phyloP scores from a whole-genome alignment of 2,113 vertebrate species.

The Loxodonta africana region DNA sequence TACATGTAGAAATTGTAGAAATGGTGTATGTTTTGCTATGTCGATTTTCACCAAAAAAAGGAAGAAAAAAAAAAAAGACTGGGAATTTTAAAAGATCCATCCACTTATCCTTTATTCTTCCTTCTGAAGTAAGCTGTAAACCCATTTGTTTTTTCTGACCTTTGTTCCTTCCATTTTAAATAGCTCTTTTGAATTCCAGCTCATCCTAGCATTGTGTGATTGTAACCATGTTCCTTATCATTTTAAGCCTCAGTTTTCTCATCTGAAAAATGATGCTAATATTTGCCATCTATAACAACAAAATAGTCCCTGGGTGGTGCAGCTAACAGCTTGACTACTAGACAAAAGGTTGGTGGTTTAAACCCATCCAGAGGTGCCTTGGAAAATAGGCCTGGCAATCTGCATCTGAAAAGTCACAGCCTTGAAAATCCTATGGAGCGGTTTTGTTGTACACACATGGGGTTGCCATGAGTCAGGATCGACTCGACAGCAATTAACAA shows the following conservation, averaged over 20 bases:
- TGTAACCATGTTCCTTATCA: neutral
- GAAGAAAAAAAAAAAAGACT: too few relatives aligned
- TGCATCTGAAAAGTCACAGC: neutral
- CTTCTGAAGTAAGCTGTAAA: neutral
- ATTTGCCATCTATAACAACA: neutral
- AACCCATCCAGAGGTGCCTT: neutral
- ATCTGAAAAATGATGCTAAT: conserved; percentile 3
- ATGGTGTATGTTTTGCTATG: neutral
- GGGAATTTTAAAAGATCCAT: neutral
- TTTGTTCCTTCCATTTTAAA: conserved; percentile 29
- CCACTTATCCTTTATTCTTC: neutral
- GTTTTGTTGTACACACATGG: neutral
- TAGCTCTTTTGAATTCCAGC: neutral
- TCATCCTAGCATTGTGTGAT: neutral
- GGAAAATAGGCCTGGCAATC: neutral
- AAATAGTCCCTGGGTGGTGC: neutral
- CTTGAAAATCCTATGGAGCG: neutral
- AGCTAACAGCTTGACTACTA: neutral
- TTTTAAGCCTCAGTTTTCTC: neutral
- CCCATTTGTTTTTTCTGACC: neutral
- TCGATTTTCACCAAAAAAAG: neutral
- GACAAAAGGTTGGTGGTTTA: neutral
- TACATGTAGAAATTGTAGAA: neutral
- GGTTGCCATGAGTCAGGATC: neutral
- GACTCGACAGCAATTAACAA: neutral